These are phyloP conservation scores for Physeter macrocephalus DNA, from an alignment of 2,113 vertebrate genomes.

Conservation along the genomic window DNA sequence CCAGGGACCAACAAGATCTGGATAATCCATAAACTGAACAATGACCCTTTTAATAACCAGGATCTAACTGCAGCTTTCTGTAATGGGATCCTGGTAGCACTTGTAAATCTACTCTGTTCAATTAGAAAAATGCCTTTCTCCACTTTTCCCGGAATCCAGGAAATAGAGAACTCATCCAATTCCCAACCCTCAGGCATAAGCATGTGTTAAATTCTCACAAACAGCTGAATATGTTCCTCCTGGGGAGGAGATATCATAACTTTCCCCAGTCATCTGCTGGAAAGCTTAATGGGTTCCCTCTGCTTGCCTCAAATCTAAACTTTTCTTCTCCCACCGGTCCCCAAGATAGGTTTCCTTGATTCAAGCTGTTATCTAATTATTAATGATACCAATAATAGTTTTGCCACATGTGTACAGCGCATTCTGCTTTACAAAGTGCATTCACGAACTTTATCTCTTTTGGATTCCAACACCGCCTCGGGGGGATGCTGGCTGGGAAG, in stretches of 20 bases:
- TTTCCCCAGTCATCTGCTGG: neutral
- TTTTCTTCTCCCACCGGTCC: neutral
- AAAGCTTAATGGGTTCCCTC: neutral
- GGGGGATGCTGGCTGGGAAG: neutral
- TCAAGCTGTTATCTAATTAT: neutral
- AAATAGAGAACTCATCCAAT: neutral
- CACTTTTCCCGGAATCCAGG: neutral
- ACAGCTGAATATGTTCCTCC: neutral
- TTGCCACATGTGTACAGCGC: neutral
- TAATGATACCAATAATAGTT: neutral
- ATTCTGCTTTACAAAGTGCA: neutral
- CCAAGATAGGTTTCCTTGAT: neutral
- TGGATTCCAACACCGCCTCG: neutral
- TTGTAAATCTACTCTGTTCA: conserved; percentile 44
- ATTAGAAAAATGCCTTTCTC: conserved; percentile 19
- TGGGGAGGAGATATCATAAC: neutral
- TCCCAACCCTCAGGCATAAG: neutral
- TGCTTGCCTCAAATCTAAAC: neutral
- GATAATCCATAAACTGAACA: conserved; percentile 48
- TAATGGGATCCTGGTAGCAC: conserved; percentile 28
- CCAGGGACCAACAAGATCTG: neutral
- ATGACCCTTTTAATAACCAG: conserved; percentile 42
- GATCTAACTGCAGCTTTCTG: conserved; percentile 24
- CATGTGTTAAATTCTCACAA: conserved; percentile 4
- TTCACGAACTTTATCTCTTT: neutral